Base-by-base conservation (phyloP, 2,888 invertebrate species). In the Drosophila infuscata region DNA sequence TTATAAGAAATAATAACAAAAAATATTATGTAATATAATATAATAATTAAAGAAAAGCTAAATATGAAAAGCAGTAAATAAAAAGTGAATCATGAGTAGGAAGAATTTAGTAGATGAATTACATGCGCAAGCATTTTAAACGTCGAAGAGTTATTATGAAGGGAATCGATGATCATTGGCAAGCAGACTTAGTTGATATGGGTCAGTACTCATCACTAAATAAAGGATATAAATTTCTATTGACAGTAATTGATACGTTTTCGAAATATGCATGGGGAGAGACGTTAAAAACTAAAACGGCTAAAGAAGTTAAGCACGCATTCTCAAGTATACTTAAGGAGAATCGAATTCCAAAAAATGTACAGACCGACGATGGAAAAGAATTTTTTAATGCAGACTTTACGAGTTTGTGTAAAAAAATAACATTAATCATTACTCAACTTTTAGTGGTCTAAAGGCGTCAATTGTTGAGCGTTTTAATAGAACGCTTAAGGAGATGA, bases 331-430 rank as follows among this genome's bases (percentile, higher is more conserved):
- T 36, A 1, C 15, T 36, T 49, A 49, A 29, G 48, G 15, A 36
- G 32, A 32, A 32, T 32, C 20, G 59, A 6, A 38, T 29, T 15
- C 63, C 63, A 29, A 72, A 67, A 72, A 62, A 25, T 36, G 36
- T 65, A 5, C 65, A 60, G 57, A 70, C 60, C 20, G 65, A 66
- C 43, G 61, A 41, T 38, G 56, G 56, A 7, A 53, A 53, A 36
- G 35, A 53, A 12, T n/a, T 53, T 53, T 53, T 60, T 46, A 61
- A 38, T 33, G 3, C n/a, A 53, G 8, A 8, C 9, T 33, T 9
- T 9, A 33, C 8, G 33, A 33, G 33, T 33, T 33, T 33, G 33
- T 33, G 33, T 33, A 33, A 9, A 33, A 33, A 33, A 9, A 35
- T 53, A 11, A 35, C 9, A 54, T 54, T 6, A 35, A 38, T 7